Percentiles rank a stretch among this genome's conserved stretches.
Conservation (phyloP, 2,797 vertebrate genomes). For the Anguilla pacifica region DNA sequence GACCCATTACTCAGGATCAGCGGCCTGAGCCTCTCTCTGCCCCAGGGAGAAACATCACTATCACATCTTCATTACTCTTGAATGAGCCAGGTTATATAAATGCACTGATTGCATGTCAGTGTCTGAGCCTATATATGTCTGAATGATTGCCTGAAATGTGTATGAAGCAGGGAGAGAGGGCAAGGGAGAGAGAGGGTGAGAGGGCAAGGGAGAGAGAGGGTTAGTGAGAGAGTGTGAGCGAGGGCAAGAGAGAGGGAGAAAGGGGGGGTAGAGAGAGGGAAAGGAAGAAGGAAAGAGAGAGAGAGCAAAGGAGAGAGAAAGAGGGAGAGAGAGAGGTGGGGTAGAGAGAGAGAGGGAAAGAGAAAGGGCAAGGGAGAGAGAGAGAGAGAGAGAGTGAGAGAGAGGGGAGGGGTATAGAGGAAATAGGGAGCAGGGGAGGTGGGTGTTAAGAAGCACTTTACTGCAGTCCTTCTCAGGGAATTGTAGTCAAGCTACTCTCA, state of each 20-base stretch:
- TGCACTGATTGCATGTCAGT: slow-evolving; percentile 15
- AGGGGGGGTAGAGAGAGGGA: too few species aligned
- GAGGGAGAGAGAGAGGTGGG: neutral
- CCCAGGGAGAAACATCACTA: slow-evolving; percentile 8
- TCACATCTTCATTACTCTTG: slow-evolving; percentile 33
- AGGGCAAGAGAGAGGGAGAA: neutral
- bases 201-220: neutral
- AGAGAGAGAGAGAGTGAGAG: neutral
- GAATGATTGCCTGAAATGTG: slow-evolving; percentile 6
- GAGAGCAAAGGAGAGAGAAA: slow-evolving; percentile 8
- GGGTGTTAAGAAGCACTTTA: neutral
- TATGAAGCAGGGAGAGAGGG: slow-evolving; percentile 21
- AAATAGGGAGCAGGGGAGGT: neutral
- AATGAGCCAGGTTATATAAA: slow-evolving; percentile 37
- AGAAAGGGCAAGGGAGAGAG: slow-evolving; percentile 10
- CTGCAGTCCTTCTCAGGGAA: slow-evolving; percentile 8
- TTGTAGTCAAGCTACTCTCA: neutral
- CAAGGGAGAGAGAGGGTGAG: neutral
- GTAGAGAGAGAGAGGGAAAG: slow-evolving; percentile 11
- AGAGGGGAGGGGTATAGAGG: neutral
- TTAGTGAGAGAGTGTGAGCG: neutral
- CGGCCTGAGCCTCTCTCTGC: neutral
- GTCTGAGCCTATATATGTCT: slow-evolving; percentile 26
- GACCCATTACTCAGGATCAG: neutral
- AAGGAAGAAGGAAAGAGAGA: too few species aligned